Conservation (phyloP, 2,888 invertebrate species). For the Temnothorax ravouxi region DNA sequence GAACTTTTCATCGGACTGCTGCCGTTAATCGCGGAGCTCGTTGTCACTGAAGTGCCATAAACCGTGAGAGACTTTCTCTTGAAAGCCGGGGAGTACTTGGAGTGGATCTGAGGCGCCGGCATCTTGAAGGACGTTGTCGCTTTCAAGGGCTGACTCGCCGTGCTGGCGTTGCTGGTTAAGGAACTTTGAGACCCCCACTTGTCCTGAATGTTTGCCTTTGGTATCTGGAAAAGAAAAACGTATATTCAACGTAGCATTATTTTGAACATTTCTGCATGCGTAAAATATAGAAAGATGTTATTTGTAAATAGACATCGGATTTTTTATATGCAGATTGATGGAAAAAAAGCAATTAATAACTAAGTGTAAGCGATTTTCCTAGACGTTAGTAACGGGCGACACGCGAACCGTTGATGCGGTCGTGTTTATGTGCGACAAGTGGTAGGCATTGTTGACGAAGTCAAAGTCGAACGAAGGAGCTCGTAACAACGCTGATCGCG, state of each 20-base stretch:
- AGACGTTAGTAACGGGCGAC: no score
- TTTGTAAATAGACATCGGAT: neutral
- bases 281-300: neutral
- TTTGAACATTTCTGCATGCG: neutral
- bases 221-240: slow-evolving; percentile 70
- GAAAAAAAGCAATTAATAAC: no score
- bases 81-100: slow-evolving; percentile 94
- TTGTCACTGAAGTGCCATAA: slow-evolving; percentile 85
- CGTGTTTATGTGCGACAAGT: no score
- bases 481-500: no score
- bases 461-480: no score
- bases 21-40: slow-evolving; percentile 66
- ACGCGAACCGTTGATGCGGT: no score
- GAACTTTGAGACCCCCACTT: slow-evolving; percentile 85
- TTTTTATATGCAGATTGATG: no score
- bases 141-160: slow-evolving; percentile 79
- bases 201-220: slow-evolving; percentile 82
- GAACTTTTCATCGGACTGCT: slow-evolving; percentile 47
- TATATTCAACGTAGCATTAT: neutral
- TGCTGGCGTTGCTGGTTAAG: slow-evolving; percentile 81
- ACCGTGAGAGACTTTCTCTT: slow-evolving; percentile 92
- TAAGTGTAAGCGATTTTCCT: no score
- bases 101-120: slow-evolving; percentile 87
- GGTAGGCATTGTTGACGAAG: no score
- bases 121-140: slow-evolving; percentile 82